These are phyloP conservation scores for Athalia circularis DNA, from an alignment of 2,888 invertebrate genomes.

Conservation along the genomic window DNA sequence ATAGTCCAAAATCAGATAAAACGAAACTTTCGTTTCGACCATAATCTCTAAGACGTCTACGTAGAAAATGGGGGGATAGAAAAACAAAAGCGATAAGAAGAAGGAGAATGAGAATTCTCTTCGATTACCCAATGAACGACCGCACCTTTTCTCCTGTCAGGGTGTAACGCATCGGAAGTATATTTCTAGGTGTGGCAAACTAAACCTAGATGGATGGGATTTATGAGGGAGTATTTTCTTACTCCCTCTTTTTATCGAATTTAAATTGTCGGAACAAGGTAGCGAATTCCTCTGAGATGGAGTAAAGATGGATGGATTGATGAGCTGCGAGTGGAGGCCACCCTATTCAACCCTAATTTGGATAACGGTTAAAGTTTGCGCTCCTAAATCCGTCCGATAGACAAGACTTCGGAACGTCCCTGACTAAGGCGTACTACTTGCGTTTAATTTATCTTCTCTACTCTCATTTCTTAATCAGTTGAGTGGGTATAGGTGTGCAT, in stretches of 20 bases:
- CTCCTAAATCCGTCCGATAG: conserved; percentile 24
- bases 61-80: neutral
- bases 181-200: conserved; percentile 40
- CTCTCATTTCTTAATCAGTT: conserved; percentile 5
- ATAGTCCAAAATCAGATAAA: too few relatives aligned
- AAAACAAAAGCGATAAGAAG: neutral
- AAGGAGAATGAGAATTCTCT: conserved; percentile 7
- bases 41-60: too few relatives aligned
- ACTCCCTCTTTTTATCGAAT: conserved; percentile 37
- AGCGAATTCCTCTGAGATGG: conserved; percentile 15
- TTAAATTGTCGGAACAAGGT: conserved; percentile 38
- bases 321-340: conserved; percentile 12
- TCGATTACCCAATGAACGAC: conserved; percentile 43
- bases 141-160: conserved; percentile 33
- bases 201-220: conserved; percentile 45
- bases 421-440: neutral
- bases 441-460: neutral
- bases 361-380: conserved; percentile 21
- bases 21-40: too few relatives aligned
- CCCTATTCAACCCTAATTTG: conserved; percentile 26
- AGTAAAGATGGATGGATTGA: conserved; percentile 33
- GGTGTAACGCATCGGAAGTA: conserved; percentile 40
- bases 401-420: neutral
- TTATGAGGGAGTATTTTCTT: conserved; percentile 21
- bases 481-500: neutral